Percentiles rank a stretch among this genome's conserved stretches.
Conservation (phyloP, 2,113 vertebrate species). For the Triplophysa siluroides region DNA sequence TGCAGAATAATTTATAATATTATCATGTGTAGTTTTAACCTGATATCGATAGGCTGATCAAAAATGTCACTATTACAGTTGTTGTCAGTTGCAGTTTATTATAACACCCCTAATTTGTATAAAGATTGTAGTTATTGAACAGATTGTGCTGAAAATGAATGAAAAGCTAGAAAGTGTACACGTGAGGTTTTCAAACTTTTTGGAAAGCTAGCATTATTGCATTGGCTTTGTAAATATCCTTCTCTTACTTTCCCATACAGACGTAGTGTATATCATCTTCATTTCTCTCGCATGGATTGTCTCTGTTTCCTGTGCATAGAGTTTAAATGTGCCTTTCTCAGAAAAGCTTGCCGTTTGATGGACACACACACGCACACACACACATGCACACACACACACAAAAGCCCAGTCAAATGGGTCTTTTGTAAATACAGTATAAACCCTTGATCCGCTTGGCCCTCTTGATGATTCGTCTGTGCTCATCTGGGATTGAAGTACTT, state of each 20-base stretch:
- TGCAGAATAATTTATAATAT: too few relatives aligned
- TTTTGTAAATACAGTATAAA: conserved; percentile 35
- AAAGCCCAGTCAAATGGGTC: conserved; percentile 20
- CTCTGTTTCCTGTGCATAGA: neutral
- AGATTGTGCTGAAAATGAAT: neutral
- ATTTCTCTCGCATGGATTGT: neutral
- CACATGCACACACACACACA: neutral
- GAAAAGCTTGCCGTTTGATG: neutral
- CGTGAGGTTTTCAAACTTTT: too few relatives aligned
- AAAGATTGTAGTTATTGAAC: conserved; percentile 9
- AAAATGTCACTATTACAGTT: too few relatives aligned
- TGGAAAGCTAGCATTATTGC: conserved; percentile 14
- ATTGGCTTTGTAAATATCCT: conserved; percentile 18
- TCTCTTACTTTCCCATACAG: conserved; percentile 5
- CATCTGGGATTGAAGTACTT: conserved; percentile 13
- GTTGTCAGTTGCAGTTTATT: too few relatives aligned
- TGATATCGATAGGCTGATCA: too few relatives aligned
- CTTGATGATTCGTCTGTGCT: conserved; percentile 9
- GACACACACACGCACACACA: conserved; percentile 2
- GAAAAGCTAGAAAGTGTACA: neutral
- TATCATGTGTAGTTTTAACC: too few relatives aligned
- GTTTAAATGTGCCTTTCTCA: neutral
- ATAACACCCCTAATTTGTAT: neutral
- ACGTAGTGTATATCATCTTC: neutral
- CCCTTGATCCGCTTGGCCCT: conserved; percentile 15